These are phyloP conservation scores for Nematolebias whitei DNA, from an alignment of 2,113 vertebrate genomes.

Conservation along the genomic window DNA sequence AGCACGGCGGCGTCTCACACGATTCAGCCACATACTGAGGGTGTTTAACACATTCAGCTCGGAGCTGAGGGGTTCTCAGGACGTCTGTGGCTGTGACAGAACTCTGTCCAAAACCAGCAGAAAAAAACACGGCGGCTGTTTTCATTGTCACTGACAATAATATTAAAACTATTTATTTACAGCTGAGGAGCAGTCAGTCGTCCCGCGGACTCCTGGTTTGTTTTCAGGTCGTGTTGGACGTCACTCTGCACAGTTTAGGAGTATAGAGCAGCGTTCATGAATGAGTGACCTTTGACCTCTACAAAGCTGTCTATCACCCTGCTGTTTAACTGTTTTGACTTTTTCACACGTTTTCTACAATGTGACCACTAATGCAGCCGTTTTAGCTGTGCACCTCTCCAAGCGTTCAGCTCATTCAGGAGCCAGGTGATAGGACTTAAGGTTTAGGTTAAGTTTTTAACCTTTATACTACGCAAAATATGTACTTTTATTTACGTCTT, in stretches of 20 bases:
- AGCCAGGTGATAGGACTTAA: too few species aligned
- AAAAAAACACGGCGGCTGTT: conserved; percentile 18
- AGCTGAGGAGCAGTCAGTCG: conserved; percentile 65
- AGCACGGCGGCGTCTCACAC: conserved; percentile 45
- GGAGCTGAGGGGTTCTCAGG: conserved; percentile 17
- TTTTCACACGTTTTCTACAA: too few species aligned
- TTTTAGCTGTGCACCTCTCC: too few species aligned
- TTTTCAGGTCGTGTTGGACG: conserved; percentile 11
- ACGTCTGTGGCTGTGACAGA: conserved; percentile 5
- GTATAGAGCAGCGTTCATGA: conserved; percentile 31
- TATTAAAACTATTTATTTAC: conserved; percentile 65
- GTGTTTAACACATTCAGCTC: conserved; percentile 40
- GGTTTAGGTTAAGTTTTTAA: too few species aligned
- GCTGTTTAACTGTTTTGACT: too few species aligned
- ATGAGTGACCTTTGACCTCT: background rate
- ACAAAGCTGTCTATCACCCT: too few species aligned
- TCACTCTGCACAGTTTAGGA: background rate
- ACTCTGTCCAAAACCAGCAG: conserved; percentile 12
- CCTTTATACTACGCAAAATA: too few species aligned
- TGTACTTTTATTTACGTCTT: too few species aligned
- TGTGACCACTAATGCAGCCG: too few species aligned
- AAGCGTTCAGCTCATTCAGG: too few species aligned
- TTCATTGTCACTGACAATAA: conserved; percentile 44
- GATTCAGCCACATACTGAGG: conserved; percentile 46
- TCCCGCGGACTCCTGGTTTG: conserved; percentile 38